A percentile compares a stretch with the other conserved stretches of the same genome.
phyloP scores from a whole-genome alignment of 2,797 vertebrate species.

The Brachyrhaphis roseni region DNA sequence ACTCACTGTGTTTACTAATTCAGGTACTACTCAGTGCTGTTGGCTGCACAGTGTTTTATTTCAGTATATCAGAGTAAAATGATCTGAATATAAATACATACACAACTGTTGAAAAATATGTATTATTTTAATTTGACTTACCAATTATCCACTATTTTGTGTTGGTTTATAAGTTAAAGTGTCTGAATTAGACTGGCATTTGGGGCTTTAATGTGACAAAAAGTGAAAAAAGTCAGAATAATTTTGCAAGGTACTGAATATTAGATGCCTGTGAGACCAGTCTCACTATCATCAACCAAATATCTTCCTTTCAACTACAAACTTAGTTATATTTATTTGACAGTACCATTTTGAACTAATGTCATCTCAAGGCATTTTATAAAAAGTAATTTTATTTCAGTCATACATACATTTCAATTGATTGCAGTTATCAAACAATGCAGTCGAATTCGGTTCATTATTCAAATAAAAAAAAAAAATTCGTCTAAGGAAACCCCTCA shows the following conservation, averaged over 20 bases:
- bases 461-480: no score
- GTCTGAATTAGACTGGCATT: neutral
- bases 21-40: neutral
- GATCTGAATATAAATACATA: neutral
- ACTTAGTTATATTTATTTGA: neutral
- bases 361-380: neutral
- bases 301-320: neutral
- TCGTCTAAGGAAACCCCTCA: neutral
- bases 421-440: neutral
- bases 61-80: neutral
- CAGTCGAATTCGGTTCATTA: neutral
- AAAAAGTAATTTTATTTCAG: neutral
- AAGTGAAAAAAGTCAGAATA: neutral
- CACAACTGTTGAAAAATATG: neutral
- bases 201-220: neutral
- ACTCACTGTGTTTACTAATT: neutral
- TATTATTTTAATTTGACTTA: neutral
- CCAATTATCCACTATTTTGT: neutral
- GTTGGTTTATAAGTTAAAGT: neutral
- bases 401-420: neutral
- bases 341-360: neutral
- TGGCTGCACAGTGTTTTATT: neutral
- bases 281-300: neutral
- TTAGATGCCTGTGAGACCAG: neutral
- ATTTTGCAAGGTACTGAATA: neutral